Evolutionary conservation across 2,113 vertebrate species (phyloP).

Genomic region (Arenaria interpres): DNA sequence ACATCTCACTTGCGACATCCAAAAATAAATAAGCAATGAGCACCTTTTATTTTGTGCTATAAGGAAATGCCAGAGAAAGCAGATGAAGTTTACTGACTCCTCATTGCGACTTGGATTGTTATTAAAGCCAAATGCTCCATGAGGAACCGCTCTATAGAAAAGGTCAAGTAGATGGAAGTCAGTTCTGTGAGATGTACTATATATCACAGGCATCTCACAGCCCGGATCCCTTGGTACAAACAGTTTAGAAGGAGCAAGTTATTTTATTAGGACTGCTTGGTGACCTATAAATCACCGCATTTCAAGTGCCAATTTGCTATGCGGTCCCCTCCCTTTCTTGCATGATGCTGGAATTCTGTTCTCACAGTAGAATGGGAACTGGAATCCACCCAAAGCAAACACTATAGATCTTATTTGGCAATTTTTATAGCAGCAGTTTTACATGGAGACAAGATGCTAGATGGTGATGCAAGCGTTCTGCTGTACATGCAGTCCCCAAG

Average conservation of each 20-base stretch:
- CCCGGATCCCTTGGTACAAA: background rate
- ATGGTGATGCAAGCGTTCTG: background rate
- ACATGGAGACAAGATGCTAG: background rate
- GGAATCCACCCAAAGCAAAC: conserved; percentile 27
- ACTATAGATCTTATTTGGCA: background rate
- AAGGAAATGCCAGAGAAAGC: background rate
- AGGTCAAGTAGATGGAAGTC: background rate
- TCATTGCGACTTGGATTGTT: background rate
- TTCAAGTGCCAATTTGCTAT: background rate
- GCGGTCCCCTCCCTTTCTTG: background rate
- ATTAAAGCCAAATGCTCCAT: background rate
- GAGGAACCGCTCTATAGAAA: background rate
- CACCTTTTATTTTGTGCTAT: background rate
- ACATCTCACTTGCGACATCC: background rate
- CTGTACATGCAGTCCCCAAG: background rate
- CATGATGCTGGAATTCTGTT: background rate
- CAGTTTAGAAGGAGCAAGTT: background rate
- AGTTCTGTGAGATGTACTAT: background rate
- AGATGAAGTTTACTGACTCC: background rate
- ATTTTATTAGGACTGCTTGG: background rate
- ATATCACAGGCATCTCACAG: background rate
- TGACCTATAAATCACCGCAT: background rate
- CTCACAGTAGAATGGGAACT: background rate
- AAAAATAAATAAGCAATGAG: background rate
- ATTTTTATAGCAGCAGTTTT: background rate